These are phyloP conservation scores for Synanceia verrucosa DNA, from an alignment of 2,797 vertebrate genomes.

Conservation along the genomic window DNA sequence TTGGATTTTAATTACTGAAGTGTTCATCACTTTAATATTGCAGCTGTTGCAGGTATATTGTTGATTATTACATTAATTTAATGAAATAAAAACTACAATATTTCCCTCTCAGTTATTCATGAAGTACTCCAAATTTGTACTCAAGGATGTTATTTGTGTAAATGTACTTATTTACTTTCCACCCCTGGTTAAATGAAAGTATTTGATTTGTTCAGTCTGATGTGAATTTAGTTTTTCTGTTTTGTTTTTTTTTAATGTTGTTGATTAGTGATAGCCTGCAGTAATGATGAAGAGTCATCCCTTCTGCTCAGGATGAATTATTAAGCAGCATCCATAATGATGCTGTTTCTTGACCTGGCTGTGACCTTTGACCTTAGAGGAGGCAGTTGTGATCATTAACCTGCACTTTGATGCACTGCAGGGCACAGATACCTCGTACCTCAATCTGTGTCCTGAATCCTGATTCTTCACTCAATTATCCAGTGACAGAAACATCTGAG, in stretches of 20 bases:
- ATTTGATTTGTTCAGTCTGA: neutral
- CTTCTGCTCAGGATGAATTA: slow-evolving; percentile 20
- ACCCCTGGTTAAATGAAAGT: neutral
- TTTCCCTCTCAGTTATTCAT: too few relatives aligned
- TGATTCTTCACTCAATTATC: neutral
- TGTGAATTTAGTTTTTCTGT: neutral
- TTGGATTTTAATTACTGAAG: too few relatives aligned
- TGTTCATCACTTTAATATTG: too few relatives aligned
- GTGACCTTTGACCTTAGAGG: slow-evolving; percentile 38
- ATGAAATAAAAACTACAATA: too few relatives aligned
- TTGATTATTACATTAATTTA: too few relatives aligned
- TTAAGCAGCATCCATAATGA: slow-evolving; percentile 33
- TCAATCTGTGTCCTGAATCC: slow-evolving; percentile 14
- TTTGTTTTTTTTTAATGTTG: neutral
- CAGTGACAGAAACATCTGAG: neutral
- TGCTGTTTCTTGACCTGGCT: neutral
- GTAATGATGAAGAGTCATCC: neutral
- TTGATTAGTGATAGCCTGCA: neutral
- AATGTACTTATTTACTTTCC: too few relatives aligned
- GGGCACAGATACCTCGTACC: neutral
- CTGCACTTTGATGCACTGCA: neutral
- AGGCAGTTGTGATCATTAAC: slow-evolving; percentile 8
- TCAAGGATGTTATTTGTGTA: too few relatives aligned
- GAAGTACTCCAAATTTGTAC: too few relatives aligned
- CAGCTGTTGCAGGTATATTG: too few relatives aligned